These are phyloP conservation scores for Clarias laeviceps DNA, from an alignment of 2,797 vertebrate species.

Conservation along the genomic window DNA sequence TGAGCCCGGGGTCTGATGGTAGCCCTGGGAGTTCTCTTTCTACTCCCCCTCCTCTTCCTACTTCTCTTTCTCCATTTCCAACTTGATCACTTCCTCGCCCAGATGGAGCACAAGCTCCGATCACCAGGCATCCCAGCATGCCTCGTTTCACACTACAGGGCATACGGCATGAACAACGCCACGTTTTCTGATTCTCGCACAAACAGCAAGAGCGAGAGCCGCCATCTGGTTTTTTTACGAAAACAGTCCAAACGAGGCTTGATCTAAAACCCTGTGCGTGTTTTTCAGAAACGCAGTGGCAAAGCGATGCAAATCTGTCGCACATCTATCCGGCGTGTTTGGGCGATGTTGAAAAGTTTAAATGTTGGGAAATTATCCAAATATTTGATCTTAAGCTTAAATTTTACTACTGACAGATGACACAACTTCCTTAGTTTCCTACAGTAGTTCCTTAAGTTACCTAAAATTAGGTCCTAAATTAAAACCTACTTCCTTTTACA, in stretches of 20 bases:
- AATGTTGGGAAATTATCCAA: background rate
- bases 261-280: conserved; percentile 46
- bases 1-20: background rate
- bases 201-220: conserved; percentile 47
- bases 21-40: conserved; percentile 7
- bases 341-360: background rate
- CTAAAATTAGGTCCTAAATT: background rate
- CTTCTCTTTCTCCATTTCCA: conserved; percentile 11
- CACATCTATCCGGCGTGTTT: background rate
- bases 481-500: background rate
- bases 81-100: conserved; percentile 32
- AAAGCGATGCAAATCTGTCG: conserved; percentile 16
- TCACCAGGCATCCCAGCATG: conserved; percentile 55
- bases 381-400: background rate
- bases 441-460: too few species aligned
- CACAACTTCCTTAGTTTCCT: background rate
- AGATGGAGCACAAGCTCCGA: conserved; percentile 50
- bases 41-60: background rate
- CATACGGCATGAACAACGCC: conserved; percentile 35
- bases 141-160: conserved; percentile 46
- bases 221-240: conserved; percentile 53
- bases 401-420: background rate
- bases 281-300: conserved; percentile 38
- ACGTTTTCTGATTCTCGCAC: conserved; percentile 44
- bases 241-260: conserved; percentile 51